These are phyloP conservation scores for Slavum lentiscoides DNA, from an alignment of 2,888 invertebrate genomes.

Conservation along the genomic window DNA sequence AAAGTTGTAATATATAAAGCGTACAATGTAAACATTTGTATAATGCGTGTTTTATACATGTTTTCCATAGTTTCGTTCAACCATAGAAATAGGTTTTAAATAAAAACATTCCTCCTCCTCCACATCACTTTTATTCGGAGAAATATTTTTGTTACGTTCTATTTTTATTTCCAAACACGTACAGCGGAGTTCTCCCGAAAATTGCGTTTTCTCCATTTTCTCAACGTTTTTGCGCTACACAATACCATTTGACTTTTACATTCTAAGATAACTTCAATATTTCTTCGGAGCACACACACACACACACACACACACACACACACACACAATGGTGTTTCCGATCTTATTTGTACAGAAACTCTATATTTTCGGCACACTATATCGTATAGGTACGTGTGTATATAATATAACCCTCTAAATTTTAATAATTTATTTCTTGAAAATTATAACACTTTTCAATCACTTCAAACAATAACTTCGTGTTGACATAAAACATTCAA, in stretches of 20 bases:
- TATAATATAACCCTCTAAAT: too few relatives aligned
- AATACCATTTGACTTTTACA: slow-evolving; percentile 30
- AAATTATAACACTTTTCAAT: too few relatives aligned
- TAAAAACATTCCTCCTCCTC: background rate
- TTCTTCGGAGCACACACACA: too few relatives aligned
- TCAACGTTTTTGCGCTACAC: background rate
- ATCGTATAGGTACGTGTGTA: too few relatives aligned
- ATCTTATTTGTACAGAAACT: too few relatives aligned
- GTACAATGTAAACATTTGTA: background rate
- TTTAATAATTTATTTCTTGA: too few relatives aligned
- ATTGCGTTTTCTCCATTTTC: slow-evolving; percentile 17
- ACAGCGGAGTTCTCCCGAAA: background rate
- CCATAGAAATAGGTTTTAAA: slow-evolving; percentile 14
- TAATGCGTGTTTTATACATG: background rate
- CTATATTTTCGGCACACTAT: too few relatives aligned
- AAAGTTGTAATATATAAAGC: background rate
- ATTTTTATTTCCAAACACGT: slow-evolving; percentile 41
- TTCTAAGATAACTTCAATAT: slow-evolving; percentile 13
- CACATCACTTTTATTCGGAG: background rate
- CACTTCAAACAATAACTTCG: too few relatives aligned
- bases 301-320: too few relatives aligned
- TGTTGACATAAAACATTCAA: too few relatives aligned
- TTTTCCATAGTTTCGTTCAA: background rate
- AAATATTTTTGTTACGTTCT: background rate
- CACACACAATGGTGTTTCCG: too few relatives aligned